A percentile compares a stretch with the other conserved stretches of the same genome.
These are phyloP conservation scores for Harmothoe impar DNA, from an alignment of 2,888 invertebrate genomes.

Conservation along the genomic window DNA sequence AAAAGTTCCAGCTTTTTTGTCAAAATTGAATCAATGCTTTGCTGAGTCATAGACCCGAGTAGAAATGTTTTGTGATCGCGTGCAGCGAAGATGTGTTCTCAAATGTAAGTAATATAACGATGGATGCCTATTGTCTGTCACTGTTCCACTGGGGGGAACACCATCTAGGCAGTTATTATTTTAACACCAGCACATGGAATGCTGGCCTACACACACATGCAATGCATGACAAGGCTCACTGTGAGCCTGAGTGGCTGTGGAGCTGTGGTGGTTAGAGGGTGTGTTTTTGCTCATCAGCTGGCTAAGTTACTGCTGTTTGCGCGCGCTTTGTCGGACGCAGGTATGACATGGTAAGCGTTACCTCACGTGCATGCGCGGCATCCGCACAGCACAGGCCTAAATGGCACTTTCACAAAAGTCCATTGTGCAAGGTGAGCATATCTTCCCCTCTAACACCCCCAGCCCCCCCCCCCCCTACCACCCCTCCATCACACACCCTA, in stretches of 20 bases:
- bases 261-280: background rate
- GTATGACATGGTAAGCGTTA: background rate
- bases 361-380: background rate
- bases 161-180: background rate
- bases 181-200: background rate
- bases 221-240: background rate
- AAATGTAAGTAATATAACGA: background rate
- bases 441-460: no score
- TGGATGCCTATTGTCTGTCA: background rate
- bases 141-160: background rate
- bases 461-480: no score
- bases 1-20: background rate
- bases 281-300: background rate
- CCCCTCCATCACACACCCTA: background rate
- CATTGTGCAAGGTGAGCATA: background rate
- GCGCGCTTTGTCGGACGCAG: background rate
- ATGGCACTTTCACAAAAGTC: background rate
- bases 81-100: background rate
- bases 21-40: slow-evolving; percentile 9
- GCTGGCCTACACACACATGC: background rate
- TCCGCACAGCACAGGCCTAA: background rate
- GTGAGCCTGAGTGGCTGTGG: background rate
- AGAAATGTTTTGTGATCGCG: background rate
- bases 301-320: background rate
- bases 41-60: background rate